Conservation (phyloP, 2,888 invertebrate species). For the Heliconius charithonia region DNA sequence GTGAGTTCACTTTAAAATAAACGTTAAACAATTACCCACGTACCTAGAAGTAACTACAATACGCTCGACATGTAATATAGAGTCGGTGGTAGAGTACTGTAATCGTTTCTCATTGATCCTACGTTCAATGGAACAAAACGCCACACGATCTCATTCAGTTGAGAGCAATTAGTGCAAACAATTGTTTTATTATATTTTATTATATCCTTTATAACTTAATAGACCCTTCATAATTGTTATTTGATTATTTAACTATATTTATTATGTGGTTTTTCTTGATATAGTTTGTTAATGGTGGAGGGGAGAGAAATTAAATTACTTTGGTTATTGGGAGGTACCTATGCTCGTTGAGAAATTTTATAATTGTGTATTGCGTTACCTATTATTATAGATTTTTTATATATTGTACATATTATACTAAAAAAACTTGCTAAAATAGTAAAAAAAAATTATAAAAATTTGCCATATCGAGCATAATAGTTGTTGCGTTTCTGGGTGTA, state of each 20-base stretch:
- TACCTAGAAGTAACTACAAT: constrained; percentile 8
- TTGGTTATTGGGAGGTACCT: too few species aligned
- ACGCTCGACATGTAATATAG: background rate
- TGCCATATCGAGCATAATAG: too few species aligned
- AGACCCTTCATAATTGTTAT: constrained; percentile 52
- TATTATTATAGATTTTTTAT: too few species aligned
- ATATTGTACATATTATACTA: too few species aligned
- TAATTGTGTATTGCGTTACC: too few species aligned
- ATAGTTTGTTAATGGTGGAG: background rate
- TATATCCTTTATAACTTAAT: constrained; percentile 50
- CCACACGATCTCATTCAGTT: constrained; percentile 56
- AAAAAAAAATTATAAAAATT: too few species aligned
- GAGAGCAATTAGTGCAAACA: constrained; percentile 48
- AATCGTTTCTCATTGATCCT: constrained; percentile 38
- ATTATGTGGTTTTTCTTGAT: constrained; percentile 1
- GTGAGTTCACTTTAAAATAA: constrained; percentile 9
- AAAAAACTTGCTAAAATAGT: too few species aligned
- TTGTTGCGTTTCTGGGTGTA: too few species aligned
- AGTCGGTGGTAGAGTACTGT: constrained; percentile 23
- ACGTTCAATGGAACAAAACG: constrained; percentile 46
- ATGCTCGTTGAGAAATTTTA: too few species aligned
- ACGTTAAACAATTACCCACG: constrained; percentile 33
- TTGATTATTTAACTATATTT: constrained; percentile 45
- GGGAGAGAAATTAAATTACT: background rate
- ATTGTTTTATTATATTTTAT: constrained; percentile 53